Base-by-base conservation (phyloP, 2,113 vertebrate species). In the Nesoenas mayeri region DNA sequence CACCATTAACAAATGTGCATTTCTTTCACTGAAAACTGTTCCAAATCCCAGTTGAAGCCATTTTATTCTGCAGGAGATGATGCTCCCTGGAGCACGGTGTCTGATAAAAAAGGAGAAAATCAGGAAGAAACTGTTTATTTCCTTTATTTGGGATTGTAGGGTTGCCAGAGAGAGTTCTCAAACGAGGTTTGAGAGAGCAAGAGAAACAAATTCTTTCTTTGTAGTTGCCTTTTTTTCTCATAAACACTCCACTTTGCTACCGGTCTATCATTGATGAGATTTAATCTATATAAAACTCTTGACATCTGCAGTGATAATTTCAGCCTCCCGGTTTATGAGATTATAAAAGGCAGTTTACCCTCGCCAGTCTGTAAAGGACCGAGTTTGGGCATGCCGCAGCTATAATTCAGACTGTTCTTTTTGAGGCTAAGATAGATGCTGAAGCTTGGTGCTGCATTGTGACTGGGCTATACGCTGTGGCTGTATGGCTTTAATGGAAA, bases 311-410 rank as follows among this genome's bases (percentile, higher is more conserved):
- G 74, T 57, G 85, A 93, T 95, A 79, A 94, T 96, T 95, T 92
- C 91, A 96, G 72, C 40, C 78, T 91, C 56, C 40, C n/a, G 3
- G 61, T 97, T 97, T 94, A 95, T 72, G 62, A 61, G 78, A 91
- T 94, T 82, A 65, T 91, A 94, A 80, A 95, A 97, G 73, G 38
- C 64, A 86, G 71, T 96, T 97, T 84, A 84, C 93, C 77, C 91
- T 81, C 48, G 10, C 38, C 57, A 67, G 60, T 1, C 66, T 56
- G 94, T 69, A 19, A 93, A 91, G 58, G 42, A 82, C 61, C 62
- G 95, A 81, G 88, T 51, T 96, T 73, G 53, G 60, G 70, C 42
- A 58, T 8, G 65, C 80, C 64, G 75, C 77, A 74, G 50, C 40
- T 6, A 47, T 93, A 93, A 92, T 42, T 97, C 84, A 97, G 56